A percentile compares a stretch with the other conserved stretches of the same genome.
Evolutionary conservation across 2,888 invertebrate species (phyloP).

Genomic region (Callimorpha dominula): DNA sequence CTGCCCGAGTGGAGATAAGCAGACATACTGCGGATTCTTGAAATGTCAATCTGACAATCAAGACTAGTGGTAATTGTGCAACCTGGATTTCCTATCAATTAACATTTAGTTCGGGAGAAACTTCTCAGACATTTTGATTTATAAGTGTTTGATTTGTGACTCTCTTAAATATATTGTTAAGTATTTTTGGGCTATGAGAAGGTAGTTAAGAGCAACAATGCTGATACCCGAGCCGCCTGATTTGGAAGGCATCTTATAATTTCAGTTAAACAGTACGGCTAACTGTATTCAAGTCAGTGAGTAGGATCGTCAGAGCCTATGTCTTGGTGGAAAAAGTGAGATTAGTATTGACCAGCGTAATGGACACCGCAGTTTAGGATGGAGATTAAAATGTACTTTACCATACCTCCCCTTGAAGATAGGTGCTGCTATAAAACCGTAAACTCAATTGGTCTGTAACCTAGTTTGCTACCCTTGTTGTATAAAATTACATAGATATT

Average conservation of each 20-base stretch:
- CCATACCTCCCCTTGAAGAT: background rate
- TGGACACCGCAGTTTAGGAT: background rate
- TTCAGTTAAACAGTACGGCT: background rate
- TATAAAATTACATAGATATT: too few species aligned
- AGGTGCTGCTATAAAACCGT: background rate
- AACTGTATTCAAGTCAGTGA: background rate
- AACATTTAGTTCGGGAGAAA: constrained; percentile 27
- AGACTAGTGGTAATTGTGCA: constrained; percentile 70
- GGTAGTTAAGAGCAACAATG: background rate
- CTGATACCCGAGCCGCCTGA: background rate
- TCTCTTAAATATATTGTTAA: background rate
- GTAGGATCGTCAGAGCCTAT: background rate
- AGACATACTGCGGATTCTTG: constrained; percentile 62
- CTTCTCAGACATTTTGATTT: background rate
- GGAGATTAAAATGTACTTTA: background rate
- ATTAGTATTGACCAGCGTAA: background rate
- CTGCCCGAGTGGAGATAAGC: constrained; percentile 63
- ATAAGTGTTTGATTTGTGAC: background rate
- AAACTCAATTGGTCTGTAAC: background rate
- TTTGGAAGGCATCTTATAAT: background rate
- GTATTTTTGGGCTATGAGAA: background rate
- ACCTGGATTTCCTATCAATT: constrained; percentile 55
- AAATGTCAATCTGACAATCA: constrained; percentile 64
- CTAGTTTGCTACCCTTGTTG: background rate
- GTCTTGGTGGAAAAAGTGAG: background rate